Conservation (phyloP, 1,140 invertebrate genomes). For the Dreissena rostriformis region DNA sequence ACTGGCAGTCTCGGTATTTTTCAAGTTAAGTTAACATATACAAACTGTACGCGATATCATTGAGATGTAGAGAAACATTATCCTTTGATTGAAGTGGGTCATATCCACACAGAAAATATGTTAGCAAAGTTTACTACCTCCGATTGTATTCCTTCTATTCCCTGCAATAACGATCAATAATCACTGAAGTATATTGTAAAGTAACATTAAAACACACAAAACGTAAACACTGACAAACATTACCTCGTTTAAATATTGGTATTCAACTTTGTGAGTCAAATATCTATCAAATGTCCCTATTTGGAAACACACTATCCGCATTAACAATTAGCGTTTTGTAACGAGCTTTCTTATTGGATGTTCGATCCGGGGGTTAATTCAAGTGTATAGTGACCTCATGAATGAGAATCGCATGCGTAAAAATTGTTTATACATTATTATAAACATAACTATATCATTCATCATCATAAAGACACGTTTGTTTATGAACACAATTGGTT, state of each 20-base stretch:
- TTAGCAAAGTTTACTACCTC: not conserved
- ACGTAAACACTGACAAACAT: too few species aligned
- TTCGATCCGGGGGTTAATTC: conserved; percentile 8
- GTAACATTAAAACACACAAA: too few species aligned
- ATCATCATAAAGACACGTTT: too few species aligned
- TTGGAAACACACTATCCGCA: conserved; percentile 67
- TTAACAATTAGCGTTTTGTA: conserved; percentile 37
- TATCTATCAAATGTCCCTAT: conserved; percentile 67
- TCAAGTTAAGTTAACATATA: not conserved
- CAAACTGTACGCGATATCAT: not conserved
- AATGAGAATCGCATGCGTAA: too few species aligned
- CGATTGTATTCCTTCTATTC: not conserved
- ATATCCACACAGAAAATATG: conserved; percentile 4
- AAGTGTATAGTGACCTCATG: not conserved
- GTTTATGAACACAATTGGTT: too few species aligned
- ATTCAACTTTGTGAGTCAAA: conserved; percentile 59
- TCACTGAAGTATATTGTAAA: too few species aligned
- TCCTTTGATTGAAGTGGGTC: not conserved
- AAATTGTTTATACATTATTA: too few species aligned
- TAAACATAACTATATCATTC: too few species aligned
- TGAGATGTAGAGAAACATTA: not conserved
- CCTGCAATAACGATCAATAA: too few species aligned
- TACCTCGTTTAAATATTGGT: too few species aligned
- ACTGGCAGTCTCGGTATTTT: too few species aligned
- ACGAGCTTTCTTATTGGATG: conserved; percentile 64